These are phyloP conservation scores for Brienomyrus longianalis DNA, from an alignment of 2,113 vertebrate species.

Conservation along the genomic window DNA sequence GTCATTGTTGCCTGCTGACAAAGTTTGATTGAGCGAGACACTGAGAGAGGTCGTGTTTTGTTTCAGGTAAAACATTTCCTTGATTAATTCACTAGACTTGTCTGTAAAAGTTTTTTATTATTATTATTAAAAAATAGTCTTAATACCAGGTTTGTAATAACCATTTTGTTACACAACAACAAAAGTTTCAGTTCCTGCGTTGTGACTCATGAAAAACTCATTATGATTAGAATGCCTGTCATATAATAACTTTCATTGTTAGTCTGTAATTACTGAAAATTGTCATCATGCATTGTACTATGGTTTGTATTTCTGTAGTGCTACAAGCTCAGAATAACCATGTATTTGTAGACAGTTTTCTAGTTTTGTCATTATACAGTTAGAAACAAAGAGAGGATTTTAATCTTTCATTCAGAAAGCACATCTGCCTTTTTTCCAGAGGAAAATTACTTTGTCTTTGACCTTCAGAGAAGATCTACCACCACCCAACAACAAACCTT, in stretches of 20 bases:
- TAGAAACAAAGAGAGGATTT: neutral
- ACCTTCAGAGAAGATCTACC: constrained; percentile 47
- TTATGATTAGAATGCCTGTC: neutral
- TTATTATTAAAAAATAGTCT: neutral
- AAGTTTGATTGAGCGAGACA: neutral
- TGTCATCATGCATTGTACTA: neutral
- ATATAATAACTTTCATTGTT: neutral
- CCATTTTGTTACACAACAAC: neutral
- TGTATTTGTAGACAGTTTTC: neutral
- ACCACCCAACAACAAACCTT: constrained; percentile 61
- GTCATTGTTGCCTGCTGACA: neutral
- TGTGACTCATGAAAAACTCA: neutral
- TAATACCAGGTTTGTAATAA: neutral
- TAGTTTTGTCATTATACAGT: neutral
- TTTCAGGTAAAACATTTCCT: neutral
- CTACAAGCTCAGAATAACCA: neutral
- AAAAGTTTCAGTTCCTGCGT: neutral
- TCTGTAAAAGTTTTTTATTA: neutral
- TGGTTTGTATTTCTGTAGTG: neutral
- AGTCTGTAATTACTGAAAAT: constrained; percentile 22
- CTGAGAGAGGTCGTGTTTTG: neutral
- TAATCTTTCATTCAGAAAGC: neutral
- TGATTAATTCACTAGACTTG: neutral
- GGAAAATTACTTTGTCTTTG: constrained; percentile 53
- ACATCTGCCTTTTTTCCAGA: constrained; percentile 16